These are phyloP conservation scores for Hipposideros larvatus DNA, from an alignment of 2,797 vertebrate species.

Conservation along the genomic window DNA sequence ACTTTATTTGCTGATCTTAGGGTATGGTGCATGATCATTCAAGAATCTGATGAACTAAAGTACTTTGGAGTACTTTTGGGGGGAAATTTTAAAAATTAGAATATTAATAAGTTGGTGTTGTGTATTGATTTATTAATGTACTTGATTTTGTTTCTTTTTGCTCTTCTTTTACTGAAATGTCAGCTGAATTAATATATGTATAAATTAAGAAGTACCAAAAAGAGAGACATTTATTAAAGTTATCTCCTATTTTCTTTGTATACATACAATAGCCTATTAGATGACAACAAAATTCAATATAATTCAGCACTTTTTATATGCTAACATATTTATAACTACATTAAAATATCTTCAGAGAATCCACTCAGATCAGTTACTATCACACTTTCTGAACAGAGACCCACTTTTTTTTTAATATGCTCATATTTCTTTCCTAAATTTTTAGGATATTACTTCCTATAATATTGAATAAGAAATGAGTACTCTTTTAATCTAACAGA, in stretches of 20 bases:
- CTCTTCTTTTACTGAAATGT: conserved; percentile 56
- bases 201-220: conserved; percentile 64
- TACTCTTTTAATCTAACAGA: conserved; percentile 58
- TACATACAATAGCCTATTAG: conserved; percentile 6
- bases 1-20: conserved; percentile 64
- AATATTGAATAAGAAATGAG: conserved; percentile 32
- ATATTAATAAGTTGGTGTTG: conserved; percentile 54
- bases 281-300: conserved; percentile 54
- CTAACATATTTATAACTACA: conserved; percentile 39
- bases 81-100: conserved; percentile 22
- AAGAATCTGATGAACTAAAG: conserved; percentile 42
- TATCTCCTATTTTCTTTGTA: conserved; percentile 8
- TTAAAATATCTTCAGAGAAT: conserved; percentile 56
- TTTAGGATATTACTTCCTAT: conserved; percentile 62
- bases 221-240: conserved; percentile 59
- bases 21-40: conserved; percentile 56
- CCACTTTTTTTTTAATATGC: conserved; percentile 50
- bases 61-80: neutral
- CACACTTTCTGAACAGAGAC: conserved; percentile 16
- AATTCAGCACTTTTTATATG: conserved; percentile 28
- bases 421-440: conserved; percentile 58
- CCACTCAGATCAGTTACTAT: conserved; percentile 47
- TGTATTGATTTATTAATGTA: conserved; percentile 57
- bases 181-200: conserved; percentile 51
- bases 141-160: conserved; percentile 54